These are phyloP conservation scores for Muntiacus muntjak DNA, from an alignment of 2,113 vertebrate species.

Conservation along the genomic window DNA sequence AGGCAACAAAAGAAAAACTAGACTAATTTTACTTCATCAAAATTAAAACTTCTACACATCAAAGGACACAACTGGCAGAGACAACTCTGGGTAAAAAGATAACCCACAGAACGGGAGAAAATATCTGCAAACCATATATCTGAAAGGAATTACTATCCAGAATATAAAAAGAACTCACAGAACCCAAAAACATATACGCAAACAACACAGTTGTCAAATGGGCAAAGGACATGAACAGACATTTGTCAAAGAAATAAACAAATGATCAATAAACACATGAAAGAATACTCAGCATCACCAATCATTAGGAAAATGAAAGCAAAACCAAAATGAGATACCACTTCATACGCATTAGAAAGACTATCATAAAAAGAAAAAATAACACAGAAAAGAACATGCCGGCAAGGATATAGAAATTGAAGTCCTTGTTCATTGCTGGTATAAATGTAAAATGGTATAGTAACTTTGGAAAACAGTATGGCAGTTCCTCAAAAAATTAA, in stretches of 20 bases:
- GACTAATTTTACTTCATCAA: neutral
- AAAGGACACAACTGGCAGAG: neutral
- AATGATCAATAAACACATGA: neutral
- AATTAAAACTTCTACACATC: neutral
- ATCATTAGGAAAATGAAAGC: neutral
- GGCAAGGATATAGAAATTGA: neutral
- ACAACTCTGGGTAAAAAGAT: neutral
- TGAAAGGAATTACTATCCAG: neutral
- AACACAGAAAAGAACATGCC: neutral
- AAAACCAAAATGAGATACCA: neutral
- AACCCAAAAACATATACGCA: neutral
- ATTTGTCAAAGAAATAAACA: neutral
- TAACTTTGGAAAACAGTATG: neutral
- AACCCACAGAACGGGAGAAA: neutral
- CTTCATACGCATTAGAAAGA: neutral
- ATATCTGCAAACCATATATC: neutral
- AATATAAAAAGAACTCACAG: neutral
- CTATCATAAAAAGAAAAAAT: neutral
- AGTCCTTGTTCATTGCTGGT: neutral
- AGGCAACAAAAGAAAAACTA: neutral
- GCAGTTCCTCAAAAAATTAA: neutral
- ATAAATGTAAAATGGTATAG: neutral
- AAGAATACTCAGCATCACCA: neutral
- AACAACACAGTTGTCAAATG: neutral
- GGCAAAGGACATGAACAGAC: neutral